A percentile compares a stretch with the other conserved stretches of the same genome.
Conservation (phyloP, 2,113 vertebrate species). For the Atherinomorus stipes region DNA sequence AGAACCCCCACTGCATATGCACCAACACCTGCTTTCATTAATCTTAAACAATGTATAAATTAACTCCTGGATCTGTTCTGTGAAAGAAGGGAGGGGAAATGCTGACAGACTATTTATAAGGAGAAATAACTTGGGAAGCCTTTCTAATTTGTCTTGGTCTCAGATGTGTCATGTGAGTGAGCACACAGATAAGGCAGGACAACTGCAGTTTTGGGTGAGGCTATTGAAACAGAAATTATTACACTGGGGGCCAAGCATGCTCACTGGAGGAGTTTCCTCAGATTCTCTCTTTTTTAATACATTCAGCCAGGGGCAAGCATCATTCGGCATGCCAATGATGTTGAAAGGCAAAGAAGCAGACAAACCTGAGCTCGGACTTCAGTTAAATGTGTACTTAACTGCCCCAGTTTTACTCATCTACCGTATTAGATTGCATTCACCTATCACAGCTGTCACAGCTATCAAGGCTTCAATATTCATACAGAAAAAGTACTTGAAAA, state of each 20-base stretch:
- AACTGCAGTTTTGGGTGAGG: slow-evolving; percentile 60
- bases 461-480: neutral
- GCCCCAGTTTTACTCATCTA: too few species aligned
- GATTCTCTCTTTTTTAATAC: slow-evolving; percentile 61
- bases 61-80: slow-evolving; percentile 76
- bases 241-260: slow-evolving; percentile 64
- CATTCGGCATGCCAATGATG: slow-evolving; percentile 29
- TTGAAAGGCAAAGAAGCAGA: slow-evolving; percentile 4
- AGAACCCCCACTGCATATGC: slow-evolving; percentile 71
- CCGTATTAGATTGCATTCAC: neutral
- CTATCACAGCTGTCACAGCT: too few species aligned
- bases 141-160: slow-evolving; percentile 83
- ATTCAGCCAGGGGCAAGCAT: slow-evolving; percentile 34
- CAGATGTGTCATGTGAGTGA: slow-evolving; percentile 77
- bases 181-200: slow-evolving; percentile 65
- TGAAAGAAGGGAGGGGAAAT: slow-evolving; percentile 52
- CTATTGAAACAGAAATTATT: slow-evolving; percentile 76
- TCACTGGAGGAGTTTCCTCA: slow-evolving; percentile 58
- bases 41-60: slow-evolving; percentile 85
- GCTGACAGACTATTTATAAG: slow-evolving; percentile 81
- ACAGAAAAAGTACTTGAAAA: neutral
- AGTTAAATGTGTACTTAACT: neutral
- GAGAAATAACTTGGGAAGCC: slow-evolving; percentile 79
- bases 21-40: slow-evolving; percentile 79
- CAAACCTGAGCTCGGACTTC: neutral